Base-by-base conservation (phyloP, 2,113 vertebrate species). In the Engraulis encrasicolus region DNA sequence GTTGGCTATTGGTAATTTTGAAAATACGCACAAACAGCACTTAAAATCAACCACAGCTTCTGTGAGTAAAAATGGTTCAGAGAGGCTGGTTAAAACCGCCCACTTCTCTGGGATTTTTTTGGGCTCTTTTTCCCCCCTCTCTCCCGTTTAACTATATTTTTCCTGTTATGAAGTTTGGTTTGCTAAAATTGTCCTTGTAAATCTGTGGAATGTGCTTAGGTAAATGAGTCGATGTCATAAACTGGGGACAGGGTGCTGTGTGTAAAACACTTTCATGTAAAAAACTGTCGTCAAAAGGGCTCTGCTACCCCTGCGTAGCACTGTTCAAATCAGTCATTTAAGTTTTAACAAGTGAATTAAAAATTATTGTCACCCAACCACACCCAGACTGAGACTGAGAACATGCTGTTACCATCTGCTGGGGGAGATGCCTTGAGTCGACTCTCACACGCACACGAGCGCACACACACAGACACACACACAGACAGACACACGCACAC, bases 21-120 rank as follows among this genome's bases (percentile, higher is more conserved):
- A 81, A 91, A 94, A 92, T 88, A 90, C 89, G 89, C 91, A 92
- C 94, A 95, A 94, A 94, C 94, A 95, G 89, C 86, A 83, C 87
- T 91, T 88, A 94, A 92, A 92, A 83, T 87, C 89, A 91, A 91
- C 89, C 88, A 6, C 87, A 84, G 90, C 93, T 94, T 93, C 93
- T 93, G 91, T 93, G 93, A 88, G 90, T 89, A 88, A 48, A 74
- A 83, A 78, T 54, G 71, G 83, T 86, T 87, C 83, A 80, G 40
- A 80, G 66, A 81, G 82, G 79, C 58, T 82, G 54, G 83, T 86
- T 87, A 90, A 90, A 90, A 89, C 89, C 92, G 79, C 92, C 93
- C 91, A 91, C 87, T 90, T 92, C 86, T 88, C 90, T 90, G 91
- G 92, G 93, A 94, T 31, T 58, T 86, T 88, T 88, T 82, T 27